Percentiles rank a stretch among this genome's conserved stretches.
These are phyloP conservation scores for Bradysia coprophila DNA, from an alignment of 1,140 invertebrate genomes.

Conservation along the genomic window DNA sequence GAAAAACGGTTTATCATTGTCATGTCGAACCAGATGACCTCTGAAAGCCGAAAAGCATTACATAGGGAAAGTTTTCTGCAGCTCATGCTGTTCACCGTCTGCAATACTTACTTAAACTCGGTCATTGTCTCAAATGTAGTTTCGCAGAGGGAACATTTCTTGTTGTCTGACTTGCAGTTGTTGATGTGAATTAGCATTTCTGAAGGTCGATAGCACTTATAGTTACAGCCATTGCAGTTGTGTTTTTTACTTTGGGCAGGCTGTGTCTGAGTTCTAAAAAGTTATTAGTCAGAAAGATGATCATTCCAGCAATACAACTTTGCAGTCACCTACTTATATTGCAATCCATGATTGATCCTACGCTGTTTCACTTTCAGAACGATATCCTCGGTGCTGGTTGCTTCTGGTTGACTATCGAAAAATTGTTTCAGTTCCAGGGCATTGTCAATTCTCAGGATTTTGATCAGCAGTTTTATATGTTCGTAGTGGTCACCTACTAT, in stretches of 20 bases:
- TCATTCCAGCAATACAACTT: not conserved
- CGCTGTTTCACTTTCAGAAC: too few species aligned
- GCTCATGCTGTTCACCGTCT: too few species aligned
- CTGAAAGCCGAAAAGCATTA: too few species aligned
- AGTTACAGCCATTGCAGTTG: conserved; percentile 22
- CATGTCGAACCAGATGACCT: conserved; percentile 27
- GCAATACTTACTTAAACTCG: conserved; percentile 15
- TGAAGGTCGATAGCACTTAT: conserved; percentile 22
- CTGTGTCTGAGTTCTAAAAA: conserved; percentile 12
- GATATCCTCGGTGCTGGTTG: too few species aligned
- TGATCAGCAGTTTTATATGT: conserved; percentile 16
- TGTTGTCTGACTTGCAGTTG: conserved; percentile 25
- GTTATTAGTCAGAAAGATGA: conserved; percentile 8
- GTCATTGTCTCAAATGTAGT: conserved; percentile 24
- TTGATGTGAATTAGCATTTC: conserved; percentile 24
- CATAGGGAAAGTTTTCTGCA: too few species aligned
- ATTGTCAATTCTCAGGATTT: too few species aligned
- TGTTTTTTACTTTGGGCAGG: conserved; percentile 19
- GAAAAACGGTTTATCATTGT: conserved; percentile 29
- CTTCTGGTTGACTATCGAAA: too few species aligned
- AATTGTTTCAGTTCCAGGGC: too few species aligned
- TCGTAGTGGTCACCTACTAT: conserved; percentile 16
- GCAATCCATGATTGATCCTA: too few species aligned
- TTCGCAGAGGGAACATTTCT: conserved; percentile 30
- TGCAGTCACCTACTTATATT: too few species aligned